Percentiles rank a stretch among this genome's conserved stretches.
phyloP scores from a whole-genome alignment of 2,797 vertebrate genomes.

The Poecilia wingei region DNA sequence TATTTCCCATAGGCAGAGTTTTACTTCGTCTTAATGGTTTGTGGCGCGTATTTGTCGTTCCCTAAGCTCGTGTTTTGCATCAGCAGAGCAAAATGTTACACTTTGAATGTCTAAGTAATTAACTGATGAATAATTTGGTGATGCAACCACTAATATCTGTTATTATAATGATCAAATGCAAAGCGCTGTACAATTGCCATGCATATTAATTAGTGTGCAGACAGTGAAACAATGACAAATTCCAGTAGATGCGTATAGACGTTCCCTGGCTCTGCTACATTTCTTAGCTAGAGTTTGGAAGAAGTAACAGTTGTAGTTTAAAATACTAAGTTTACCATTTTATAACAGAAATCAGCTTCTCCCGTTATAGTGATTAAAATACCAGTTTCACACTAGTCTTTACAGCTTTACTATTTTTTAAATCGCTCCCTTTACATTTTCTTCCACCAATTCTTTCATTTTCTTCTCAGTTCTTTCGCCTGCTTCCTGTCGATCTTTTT shows the following conservation, averaged over 20 bases:
- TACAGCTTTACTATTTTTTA: background rate
- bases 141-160: background rate
- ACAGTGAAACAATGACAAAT: background rate
- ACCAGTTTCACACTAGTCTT: background rate
- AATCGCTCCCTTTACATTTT: background rate
- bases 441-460: background rate
- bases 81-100: background rate
- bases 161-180: background rate
- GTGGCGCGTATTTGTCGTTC: background rate
- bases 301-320: background rate
- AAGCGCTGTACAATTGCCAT: background rate
- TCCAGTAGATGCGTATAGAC: background rate
- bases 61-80: background rate
- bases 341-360: background rate
- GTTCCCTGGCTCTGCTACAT: no score
- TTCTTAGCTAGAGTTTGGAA: background rate
- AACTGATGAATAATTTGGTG: background rate
- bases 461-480: slow-evolving; percentile 15
- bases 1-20: background rate
- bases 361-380: background rate
- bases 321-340: background rate
- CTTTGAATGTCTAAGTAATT: background rate
- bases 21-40: background rate
- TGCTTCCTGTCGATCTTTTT: slow-evolving; percentile 1
- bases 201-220: background rate